A percentile compares a stretch with the other conserved stretches of the same genome.
phyloP scores from a whole-genome alignment of 2,888 invertebrate genomes.

The Lepidochitona cinerea region DNA sequence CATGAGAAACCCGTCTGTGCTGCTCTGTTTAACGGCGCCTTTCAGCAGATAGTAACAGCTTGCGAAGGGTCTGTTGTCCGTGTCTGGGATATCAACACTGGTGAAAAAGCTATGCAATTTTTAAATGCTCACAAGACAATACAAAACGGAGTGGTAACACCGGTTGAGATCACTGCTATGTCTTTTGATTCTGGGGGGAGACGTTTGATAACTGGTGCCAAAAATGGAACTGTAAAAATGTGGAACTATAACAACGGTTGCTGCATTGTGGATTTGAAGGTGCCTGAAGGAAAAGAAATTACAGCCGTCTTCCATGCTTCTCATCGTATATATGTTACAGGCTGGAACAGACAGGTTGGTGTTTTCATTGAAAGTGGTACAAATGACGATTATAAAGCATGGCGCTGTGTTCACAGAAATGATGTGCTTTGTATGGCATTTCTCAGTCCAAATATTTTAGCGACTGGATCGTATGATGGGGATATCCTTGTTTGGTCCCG shows the following conservation, averaged over 20 bases:
- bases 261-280: constrained; percentile 80
- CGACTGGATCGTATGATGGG: constrained; percentile 81
- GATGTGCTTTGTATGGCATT: constrained; percentile 82
- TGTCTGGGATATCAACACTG: constrained; percentile 85
- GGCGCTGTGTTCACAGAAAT: constrained; percentile 82
- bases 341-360: constrained; percentile 74
- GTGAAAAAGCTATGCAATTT: constrained; percentile 68
- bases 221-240: constrained; percentile 83
- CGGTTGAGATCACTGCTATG: constrained; percentile 83
- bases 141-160: constrained; percentile 78
- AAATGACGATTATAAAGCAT: constrained; percentile 76
- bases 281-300: constrained; percentile 76
- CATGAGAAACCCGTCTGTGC: constrained; percentile 80
- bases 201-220: constrained; percentile 83
- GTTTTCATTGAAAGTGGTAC: constrained; percentile 63
- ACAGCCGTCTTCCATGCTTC: constrained; percentile 74
- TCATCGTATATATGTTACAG: constrained; percentile 80
- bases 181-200: constrained; percentile 83
- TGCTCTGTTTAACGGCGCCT: constrained; percentile 81
- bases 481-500: constrained; percentile 86
- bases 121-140: constrained; percentile 76
- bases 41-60: constrained; percentile 81
- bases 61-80: constrained; percentile 86
- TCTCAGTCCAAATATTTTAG: constrained; percentile 56
- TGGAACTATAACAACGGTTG: constrained; percentile 90